phyloP scores from a whole-genome alignment of 2,888 invertebrate species.

The Elaeidobius kamerunicus region DNA sequence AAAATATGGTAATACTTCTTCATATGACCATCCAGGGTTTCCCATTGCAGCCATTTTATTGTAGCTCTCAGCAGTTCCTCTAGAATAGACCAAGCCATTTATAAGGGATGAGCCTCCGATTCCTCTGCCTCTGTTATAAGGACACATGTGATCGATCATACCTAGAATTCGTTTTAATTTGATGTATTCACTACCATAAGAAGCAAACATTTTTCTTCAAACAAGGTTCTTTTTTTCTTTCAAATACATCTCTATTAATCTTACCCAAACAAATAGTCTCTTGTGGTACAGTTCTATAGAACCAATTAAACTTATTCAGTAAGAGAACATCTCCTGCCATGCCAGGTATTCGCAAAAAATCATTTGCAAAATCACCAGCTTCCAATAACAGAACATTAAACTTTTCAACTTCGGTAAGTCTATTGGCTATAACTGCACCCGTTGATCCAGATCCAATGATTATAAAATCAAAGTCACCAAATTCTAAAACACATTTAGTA shows the following conservation, averaged over 20 bases:
- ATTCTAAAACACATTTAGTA: too few relatives aligned
- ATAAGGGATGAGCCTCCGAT: constrained; percentile 53
- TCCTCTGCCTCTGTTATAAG: constrained; percentile 51
- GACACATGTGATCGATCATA: constrained; percentile 34
- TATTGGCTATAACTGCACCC: constrained; percentile 33
- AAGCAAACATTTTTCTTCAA: neutral
- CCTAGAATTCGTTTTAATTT: constrained; percentile 22
- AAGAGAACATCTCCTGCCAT: constrained; percentile 23
- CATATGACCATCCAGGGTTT: constrained; percentile 53
- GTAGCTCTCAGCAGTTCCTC: constrained; percentile 51
- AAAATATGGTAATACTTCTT: constrained; percentile 56
- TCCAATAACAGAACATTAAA: constrained; percentile 33
- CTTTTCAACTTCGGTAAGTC: constrained; percentile 32
- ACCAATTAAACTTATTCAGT: constrained; percentile 34
- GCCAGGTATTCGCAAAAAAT: constrained; percentile 32
- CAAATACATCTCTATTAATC: neutral
- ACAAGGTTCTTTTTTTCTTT: neutral
- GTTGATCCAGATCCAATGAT: constrained; percentile 34
- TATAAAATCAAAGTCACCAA: constrained; percentile 32
- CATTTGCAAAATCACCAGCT: constrained; percentile 32
- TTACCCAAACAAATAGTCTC: constrained; percentile 32
- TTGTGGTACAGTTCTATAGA: constrained; percentile 31
- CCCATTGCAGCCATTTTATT: constrained; percentile 49
- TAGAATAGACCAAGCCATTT: constrained; percentile 52
- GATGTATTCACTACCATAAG: neutral